Base-by-base conservation (phyloP, 2,888 invertebrate species). In the Steinernema hermaphroditum region DNA sequence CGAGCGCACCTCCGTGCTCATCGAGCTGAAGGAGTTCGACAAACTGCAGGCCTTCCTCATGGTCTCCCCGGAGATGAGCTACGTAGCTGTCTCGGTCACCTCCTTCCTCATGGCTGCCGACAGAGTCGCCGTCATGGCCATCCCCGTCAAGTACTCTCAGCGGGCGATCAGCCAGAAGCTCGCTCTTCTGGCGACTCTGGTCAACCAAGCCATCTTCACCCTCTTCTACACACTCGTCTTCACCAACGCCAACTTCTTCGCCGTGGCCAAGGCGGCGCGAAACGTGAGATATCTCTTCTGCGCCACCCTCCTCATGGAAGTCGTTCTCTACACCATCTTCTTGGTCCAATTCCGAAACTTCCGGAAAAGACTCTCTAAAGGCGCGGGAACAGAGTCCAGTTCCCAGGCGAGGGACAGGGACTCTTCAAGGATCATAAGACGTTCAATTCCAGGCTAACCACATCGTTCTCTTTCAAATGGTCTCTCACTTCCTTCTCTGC, bases 381-480 rank as follows among this genome's bases (percentile, higher is more conserved):
- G 6, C 1, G 32, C 16, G 4, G 32, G 27, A 1, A 32, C 12
- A n/a, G 27, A 62, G 32, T 32, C 27, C 1, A 32, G 14, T 27
- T 24, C 29, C 14, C 14, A 32, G 62, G 62, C 32, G 6, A 32
- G 62, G 14, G 14, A 14, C 24, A 54, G 4, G 4, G n/a, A n/a
- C 2, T 62, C 34, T 12, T 32, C 32, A 14, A 2, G 2, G 4
- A n/a, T 8, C 24, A 2, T 27, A 22, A 54, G 12, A 12, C 54
- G 2, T 49, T 8, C 6, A 19, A 12, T 62, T 62, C 14, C 32
- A 62, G 62, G 27, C 16, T 9, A 62, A 32, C 19, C 62, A 62
- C 62, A 32, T 62, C 62, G 32, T 62, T 32, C 19, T 54, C 54
- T 54, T 54, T 16, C 62, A 62, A 29, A 62, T 62, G 62, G 12